Base-by-base conservation (phyloP, 92 coral and sea anemone species). In the Paragorgia papillata region DNA sequence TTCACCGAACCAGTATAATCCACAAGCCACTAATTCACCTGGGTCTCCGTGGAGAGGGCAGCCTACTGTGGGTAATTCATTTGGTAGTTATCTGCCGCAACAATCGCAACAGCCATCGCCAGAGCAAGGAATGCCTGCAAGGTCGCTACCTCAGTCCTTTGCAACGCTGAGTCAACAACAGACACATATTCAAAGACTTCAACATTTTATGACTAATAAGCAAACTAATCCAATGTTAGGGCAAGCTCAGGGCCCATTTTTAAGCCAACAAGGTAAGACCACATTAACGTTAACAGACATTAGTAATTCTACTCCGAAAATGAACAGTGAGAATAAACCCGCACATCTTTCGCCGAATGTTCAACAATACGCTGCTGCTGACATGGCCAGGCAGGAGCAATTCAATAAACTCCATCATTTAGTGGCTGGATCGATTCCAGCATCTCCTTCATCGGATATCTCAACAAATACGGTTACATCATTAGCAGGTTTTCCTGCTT, bases 151-250 rank as follows among this genome's bases (percentile, higher is more conserved):
- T 18, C 89, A 81, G 69, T 81, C 82, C 35, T 80, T 65, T 9
- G 55, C 73, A 18, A 76, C 89, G 15, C 84, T 80, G 64, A 83
- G 85, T 46, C 75, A 84, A 58, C 97, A 89, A 70, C 87, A 83
- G 46, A 74, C 82, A 20, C 79, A 90, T 30, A 89, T 88, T 33
- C 99, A 91, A 82, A 91, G 92, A 80, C 88, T 95, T 46, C 99
- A 95, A 73, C 99, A 95, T 78, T 95, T 91, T 21, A 71, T 71
- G 78, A 71, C 78, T 6, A 71, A 71, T 26, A 71, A 71, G 31
- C 78, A 71, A 21, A 46, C 62, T 17, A 71, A 54, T 25, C 78
- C 78, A 51, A 53, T 71, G 78, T 53, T 54, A 9, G 57, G 46
- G n/a, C 78, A 71, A 55, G n/a, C 78, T 10, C 49, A 57, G 31